phyloP scores from a whole-genome alignment of 1,140 invertebrate genomes.

The Drosophila ogumai region DNA sequence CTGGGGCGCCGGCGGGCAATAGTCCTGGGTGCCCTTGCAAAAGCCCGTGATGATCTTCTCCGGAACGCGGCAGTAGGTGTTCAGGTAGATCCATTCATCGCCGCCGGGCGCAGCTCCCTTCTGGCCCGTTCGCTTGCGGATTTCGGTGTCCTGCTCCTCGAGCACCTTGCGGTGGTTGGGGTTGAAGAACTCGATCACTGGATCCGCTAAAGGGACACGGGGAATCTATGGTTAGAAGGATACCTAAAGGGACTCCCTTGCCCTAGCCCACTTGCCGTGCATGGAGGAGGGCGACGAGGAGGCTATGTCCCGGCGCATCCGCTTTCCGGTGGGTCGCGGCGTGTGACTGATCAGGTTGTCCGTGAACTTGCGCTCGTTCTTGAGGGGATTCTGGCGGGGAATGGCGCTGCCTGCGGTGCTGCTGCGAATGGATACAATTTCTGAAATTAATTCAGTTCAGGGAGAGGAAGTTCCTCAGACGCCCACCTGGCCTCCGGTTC shows the following conservation, averaged over 20 bases:
- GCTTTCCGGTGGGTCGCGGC: constrained; percentile 20
- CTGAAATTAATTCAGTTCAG: no score
- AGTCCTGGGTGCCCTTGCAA: constrained; percentile 88
- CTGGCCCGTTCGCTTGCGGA: constrained; percentile 86
- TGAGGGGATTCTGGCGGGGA: constrained; percentile 25
- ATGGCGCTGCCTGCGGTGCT: neutral
- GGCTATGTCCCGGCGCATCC: constrained; percentile 56
- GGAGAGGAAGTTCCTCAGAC: neutral
- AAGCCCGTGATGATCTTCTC: constrained; percentile 83
- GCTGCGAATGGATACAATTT: neutral
- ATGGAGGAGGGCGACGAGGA: constrained; percentile 62
- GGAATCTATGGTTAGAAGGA: neutral
- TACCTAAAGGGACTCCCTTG: neutral
- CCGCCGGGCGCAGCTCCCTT: constrained; percentile 88
- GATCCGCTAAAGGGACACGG: constrained; percentile 84
- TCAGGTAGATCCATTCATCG: constrained; percentile 91
- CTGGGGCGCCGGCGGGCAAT: constrained; percentile 91
- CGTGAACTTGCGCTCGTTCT: constrained; percentile 68
- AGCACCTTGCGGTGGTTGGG: constrained; percentile 88
- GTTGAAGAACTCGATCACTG: constrained; percentile 89
- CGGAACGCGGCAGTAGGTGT: constrained; percentile 91
- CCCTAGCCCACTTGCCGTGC: constrained; percentile 50
- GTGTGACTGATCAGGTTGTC: constrained; percentile 51
- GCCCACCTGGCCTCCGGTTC: constrained; percentile 23
- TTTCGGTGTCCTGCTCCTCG: constrained; percentile 87